Evolutionary conservation across 1,140 invertebrate genomes (phyloP), one percentile per base, ranked within the genome.

Genomic region (Drosophila azteca): DNA sequence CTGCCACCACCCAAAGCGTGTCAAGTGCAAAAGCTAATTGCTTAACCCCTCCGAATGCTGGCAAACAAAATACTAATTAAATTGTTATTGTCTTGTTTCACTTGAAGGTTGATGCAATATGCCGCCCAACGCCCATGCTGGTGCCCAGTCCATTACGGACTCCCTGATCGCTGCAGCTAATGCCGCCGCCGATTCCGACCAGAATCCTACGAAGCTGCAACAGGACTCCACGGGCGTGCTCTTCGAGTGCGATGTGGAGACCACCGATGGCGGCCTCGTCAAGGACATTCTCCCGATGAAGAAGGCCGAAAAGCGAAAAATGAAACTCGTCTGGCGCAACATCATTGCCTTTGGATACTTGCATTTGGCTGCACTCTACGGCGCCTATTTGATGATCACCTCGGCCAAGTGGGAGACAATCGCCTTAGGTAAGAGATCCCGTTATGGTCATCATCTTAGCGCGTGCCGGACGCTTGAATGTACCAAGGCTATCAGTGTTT

Each of bases 301-400:
- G 46, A 85, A 90, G 62, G 90, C 91, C 8, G 87, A 92, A 17
- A 89, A 74, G 48, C 90, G 92, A 39, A 92, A 93, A 75, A 83
- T 93, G 6, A 83, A 95, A 79, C 95, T 98, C 26, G 98, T 99
- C 0, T 99, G 98, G 98, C 94, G 95, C 79, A 99, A 99, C 92
- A 97, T 99, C 8, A 92, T 96, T 6, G 92, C 97, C 0, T 98
- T 99, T 91, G 85, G 92, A 6, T 95, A 95, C 68, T 94, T 99
- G n/a, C 98, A 99, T 92, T 26, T 96, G 11, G 95, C 95, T 22
- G 96, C 97, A 3, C 20, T 99, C 1, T 98, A 98, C 90, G 97
- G 97, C 26, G 76, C 96, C 1, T 98, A 96, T 82, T 93, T 98
- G 0, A 93, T 95, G 72, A 91, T 98, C 8, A 95, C 96, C 7